phyloP scores from a whole-genome alignment of 2,113 vertebrate species.

The Columba livia region DNA sequence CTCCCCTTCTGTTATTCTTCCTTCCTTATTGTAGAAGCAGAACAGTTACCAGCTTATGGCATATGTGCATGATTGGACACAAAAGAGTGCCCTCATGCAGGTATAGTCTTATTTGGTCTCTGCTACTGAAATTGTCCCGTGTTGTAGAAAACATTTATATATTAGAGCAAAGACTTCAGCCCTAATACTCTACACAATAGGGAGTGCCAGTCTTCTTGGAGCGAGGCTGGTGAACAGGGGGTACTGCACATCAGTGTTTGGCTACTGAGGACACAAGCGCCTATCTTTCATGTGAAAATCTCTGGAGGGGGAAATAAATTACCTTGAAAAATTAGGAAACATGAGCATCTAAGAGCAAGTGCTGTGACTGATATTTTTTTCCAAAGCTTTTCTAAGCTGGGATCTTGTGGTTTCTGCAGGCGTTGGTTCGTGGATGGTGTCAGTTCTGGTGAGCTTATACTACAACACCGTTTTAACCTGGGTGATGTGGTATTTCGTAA shows the following conservation, averaged over 20 bases:
- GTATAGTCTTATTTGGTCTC: not conserved
- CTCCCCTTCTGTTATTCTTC: not conserved
- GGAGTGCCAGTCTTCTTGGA: not conserved
- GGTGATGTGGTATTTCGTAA: constrained; percentile 90
- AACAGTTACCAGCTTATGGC: not conserved
- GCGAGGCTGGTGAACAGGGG: not conserved
- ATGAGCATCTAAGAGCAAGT: not conserved
- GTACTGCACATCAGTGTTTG: not conserved
- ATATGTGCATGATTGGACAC: not conserved
- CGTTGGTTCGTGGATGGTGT: constrained; percentile 73
- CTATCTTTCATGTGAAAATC: not conserved
- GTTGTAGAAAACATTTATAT: not conserved
- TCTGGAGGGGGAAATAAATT: not conserved
- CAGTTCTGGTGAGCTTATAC: constrained; percentile 80
- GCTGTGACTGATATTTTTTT: not conserved
- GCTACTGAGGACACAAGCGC: not conserved
- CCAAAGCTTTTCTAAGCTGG: not conserved
- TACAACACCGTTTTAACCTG: constrained; percentile 87
- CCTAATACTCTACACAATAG: not conserved
- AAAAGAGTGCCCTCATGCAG: not conserved
- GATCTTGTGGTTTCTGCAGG: constrained; percentile 70
- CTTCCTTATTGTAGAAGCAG: not conserved
- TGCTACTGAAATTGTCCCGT: not conserved
- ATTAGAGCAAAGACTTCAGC: not conserved
- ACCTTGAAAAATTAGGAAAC: not conserved